Evolutionary conservation across 2,888 invertebrate species (phyloP).

Genomic region (Metallyticus violacea): DNA sequence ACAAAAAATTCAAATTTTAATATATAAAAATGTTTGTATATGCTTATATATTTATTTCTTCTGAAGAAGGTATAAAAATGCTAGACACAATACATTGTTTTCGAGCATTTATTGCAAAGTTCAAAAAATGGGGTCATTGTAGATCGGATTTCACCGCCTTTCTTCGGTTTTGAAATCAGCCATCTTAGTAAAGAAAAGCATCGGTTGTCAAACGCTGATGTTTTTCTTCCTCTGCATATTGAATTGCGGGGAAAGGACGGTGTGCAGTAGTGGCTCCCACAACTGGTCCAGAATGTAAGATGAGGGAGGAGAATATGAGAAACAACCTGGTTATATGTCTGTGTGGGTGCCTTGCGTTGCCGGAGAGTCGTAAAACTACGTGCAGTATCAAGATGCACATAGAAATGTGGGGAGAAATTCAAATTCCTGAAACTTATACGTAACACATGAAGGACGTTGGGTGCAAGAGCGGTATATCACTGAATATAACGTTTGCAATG

Average conservation of each 20-base stretch:
- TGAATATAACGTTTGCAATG: no score
- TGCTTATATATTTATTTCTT: no score
- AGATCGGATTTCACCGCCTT: no score
- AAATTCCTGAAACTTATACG: neutral
- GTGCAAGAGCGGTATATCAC: neutral
- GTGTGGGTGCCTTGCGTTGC: neutral
- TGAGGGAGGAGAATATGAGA: neutral
- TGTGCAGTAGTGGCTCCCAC: no score
- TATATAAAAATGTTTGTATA: no score
- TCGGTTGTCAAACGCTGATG: neutral
- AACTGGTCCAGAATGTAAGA: neutral
- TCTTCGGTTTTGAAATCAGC: neutral
- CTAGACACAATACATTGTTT: no score
- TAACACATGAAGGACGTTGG: no score
- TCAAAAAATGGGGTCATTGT: no score
- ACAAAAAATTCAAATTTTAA: no score
- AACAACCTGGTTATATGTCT: conserved; percentile 2
- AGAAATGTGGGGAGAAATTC: conserved; percentile 10
- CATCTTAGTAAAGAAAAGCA: neutral
- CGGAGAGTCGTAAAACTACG: neutral
- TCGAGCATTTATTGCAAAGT: no score
- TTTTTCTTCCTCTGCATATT: neutral
- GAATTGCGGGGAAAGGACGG: neutral
- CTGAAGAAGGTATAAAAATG: no score
- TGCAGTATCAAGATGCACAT: conserved; percentile 4